Percentiles rank a stretch among this genome's conserved stretches.
These are phyloP conservation scores for Brachionus plicatilis DNA, from an alignment of 1,140 invertebrate species.

Conservation along the genomic window DNA sequence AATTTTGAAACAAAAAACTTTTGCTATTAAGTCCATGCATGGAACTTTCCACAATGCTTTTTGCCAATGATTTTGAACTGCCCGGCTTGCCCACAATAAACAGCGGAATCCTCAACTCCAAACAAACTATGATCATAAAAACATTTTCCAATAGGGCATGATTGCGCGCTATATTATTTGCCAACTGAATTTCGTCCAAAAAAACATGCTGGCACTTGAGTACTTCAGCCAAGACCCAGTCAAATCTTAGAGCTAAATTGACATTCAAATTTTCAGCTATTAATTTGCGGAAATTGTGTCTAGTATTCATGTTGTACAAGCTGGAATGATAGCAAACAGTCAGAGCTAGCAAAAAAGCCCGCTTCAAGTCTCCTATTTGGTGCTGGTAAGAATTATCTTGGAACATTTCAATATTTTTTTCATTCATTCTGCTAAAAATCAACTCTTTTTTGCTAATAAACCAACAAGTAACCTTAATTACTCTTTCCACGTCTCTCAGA, in stretches of 20 bases:
- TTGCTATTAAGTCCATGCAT: constrained; percentile 47
- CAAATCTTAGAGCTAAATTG: constrained; percentile 40
- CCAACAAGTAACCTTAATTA: constrained; percentile 43
- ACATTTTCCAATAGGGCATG: constrained; percentile 50
- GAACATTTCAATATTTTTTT: not conserved
- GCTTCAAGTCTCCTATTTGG: constrained; percentile 31
- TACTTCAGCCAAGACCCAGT: not conserved
- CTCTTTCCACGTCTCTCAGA: constrained; percentile 50
- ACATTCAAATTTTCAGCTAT: constrained; percentile 40
- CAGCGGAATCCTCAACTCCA: constrained; percentile 48
- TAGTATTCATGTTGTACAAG: constrained; percentile 39
- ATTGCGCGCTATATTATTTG: constrained; percentile 48
- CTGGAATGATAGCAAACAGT: constrained; percentile 49
- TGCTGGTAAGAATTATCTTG: not conserved
- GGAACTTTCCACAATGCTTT: constrained; percentile 48
- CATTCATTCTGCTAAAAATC: constrained; percentile 2
- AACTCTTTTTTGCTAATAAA: not conserved
- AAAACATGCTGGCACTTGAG: constrained; percentile 48
- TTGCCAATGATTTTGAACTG: constrained; percentile 51
- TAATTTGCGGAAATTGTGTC: not conserved
- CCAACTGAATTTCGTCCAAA: constrained; percentile 46
- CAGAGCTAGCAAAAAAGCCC: constrained; percentile 46
- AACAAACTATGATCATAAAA: constrained; percentile 51
- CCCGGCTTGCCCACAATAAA: constrained; percentile 52
- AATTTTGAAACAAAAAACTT: constrained; percentile 44